Evolutionary conservation across 1,140 invertebrate genomes (phyloP).

Genomic region (Mya arenaria): DNA sequence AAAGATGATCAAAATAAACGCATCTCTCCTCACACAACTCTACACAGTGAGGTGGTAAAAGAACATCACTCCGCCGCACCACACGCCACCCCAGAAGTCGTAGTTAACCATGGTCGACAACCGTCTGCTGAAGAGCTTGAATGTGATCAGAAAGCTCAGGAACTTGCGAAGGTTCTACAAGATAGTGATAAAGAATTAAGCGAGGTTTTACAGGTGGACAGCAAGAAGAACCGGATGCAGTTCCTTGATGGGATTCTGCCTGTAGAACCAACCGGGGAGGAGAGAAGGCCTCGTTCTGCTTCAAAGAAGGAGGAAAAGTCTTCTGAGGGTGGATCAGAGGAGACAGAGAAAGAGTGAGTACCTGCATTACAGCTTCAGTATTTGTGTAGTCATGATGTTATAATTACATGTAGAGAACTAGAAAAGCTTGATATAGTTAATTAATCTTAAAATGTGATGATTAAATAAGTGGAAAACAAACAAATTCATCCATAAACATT

Average conservation of each 20-base stretch:
- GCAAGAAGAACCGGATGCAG: slow-evolving; percentile 89
- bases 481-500: too few species aligned
- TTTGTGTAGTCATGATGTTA: background rate
- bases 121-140: slow-evolving; percentile 90
- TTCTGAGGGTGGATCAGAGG: background rate
- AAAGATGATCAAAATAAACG: too few species aligned
- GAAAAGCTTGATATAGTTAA: too few species aligned
- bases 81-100: slow-evolving; percentile 37
- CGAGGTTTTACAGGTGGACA: slow-evolving; percentile 84
- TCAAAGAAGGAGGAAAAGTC: slow-evolving; percentile 9
- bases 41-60: too few species aligned
- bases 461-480: too few species aligned
- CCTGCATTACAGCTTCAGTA: background rate
- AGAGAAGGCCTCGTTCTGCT: slow-evolving; percentile 22
- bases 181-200: slow-evolving; percentile 77
- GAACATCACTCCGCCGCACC: too few species aligned
- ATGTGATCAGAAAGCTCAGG: slow-evolving; percentile 88
- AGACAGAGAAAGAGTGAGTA: slow-evolving; percentile 34
- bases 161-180: slow-evolving; percentile 87
- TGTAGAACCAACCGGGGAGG: background rate
- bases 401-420: background rate
- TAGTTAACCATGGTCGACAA: slow-evolving; percentile 72
- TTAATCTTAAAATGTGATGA: too few species aligned
- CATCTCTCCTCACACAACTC: too few species aligned
- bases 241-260: slow-evolving; percentile 90